Conservation (phyloP, 2,888 invertebrate species). For the Hylaea fasciaria region DNA sequence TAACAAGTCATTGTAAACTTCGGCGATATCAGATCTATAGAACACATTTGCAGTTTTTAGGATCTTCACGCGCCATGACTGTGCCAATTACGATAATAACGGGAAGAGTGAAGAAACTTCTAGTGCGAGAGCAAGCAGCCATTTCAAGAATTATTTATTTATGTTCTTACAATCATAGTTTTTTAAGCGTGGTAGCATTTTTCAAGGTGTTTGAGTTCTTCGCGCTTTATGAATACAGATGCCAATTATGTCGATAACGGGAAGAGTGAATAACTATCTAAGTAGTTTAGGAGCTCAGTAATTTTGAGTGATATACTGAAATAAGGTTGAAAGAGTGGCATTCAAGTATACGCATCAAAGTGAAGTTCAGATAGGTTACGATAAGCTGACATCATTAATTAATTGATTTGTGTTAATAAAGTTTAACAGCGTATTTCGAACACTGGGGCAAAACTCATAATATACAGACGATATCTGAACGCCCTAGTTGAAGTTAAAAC, state of each 20-base stretch:
- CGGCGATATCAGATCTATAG: slow-evolving; percentile 6
- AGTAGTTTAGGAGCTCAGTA: too few species aligned
- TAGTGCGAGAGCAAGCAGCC: slow-evolving; percentile 39
- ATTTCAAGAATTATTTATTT: slow-evolving; percentile 1
- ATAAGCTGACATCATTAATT: neutral
- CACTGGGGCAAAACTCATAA: too few species aligned
- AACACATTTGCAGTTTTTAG: slow-evolving; percentile 25
- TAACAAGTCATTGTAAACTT: neutral
- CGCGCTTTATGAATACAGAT: neutral
- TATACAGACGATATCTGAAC: too few species aligned
- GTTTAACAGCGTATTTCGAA: too few species aligned
- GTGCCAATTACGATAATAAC: slow-evolving; percentile 28
- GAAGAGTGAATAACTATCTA: neutral
- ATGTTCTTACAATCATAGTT: neutral
- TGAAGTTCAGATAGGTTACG: neutral
- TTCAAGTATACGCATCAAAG: neutral
- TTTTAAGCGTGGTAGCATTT: neutral
- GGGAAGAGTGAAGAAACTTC: slow-evolving; percentile 41
- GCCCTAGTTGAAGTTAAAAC: too few species aligned
- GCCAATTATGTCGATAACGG: slow-evolving; percentile 2
- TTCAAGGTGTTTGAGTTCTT: neutral
- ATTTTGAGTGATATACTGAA: too few species aligned
- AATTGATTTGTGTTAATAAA: too few species aligned
- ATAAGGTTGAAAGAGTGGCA: neutral
- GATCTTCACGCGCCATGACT: slow-evolving; percentile 28